These are phyloP conservation scores for Aleiodes sp. DNA, from an alignment of 1,140 invertebrate genomes.

Conservation along the genomic window DNA sequence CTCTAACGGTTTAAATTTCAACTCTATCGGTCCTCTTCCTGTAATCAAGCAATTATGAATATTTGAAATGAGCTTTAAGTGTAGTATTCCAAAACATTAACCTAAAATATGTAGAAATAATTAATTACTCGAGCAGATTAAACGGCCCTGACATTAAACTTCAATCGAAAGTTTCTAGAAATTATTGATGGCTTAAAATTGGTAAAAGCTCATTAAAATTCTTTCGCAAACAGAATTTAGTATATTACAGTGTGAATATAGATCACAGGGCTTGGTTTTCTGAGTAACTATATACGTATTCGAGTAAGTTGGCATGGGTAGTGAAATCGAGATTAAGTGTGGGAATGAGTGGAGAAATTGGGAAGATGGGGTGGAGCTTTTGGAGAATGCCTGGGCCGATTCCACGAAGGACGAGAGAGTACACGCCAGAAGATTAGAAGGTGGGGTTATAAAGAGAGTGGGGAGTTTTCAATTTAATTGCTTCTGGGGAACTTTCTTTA, in stretches of 20 bases:
- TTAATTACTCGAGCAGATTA: too few relatives aligned
- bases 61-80: too few relatives aligned
- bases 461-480: constrained; percentile 35
- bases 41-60: too few relatives aligned
- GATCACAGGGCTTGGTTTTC: neutral
- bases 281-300: neutral
- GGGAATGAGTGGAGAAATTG: neutral
- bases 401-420: constrained; percentile 3
- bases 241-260: neutral
- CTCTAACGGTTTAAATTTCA: too few relatives aligned
- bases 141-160: too few relatives aligned
- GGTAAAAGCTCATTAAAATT: neutral
- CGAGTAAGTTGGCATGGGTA: neutral
- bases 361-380: neutral
- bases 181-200: neutral
- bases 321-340: constrained; percentile 14
- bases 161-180: too few relatives aligned
- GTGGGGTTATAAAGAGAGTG: too few relatives aligned
- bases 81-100: too few relatives aligned
- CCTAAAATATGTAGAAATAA: too few relatives aligned
- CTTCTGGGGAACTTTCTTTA: constrained; percentile 25
- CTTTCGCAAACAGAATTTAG: neutral
- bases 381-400: constrained; percentile 4
- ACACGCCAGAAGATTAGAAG: constrained; percentile 19
- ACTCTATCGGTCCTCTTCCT: too few relatives aligned